These are phyloP conservation scores for Suricata suricatta DNA, from an alignment of 2,113 vertebrate genomes.

Conservation along the genomic window DNA sequence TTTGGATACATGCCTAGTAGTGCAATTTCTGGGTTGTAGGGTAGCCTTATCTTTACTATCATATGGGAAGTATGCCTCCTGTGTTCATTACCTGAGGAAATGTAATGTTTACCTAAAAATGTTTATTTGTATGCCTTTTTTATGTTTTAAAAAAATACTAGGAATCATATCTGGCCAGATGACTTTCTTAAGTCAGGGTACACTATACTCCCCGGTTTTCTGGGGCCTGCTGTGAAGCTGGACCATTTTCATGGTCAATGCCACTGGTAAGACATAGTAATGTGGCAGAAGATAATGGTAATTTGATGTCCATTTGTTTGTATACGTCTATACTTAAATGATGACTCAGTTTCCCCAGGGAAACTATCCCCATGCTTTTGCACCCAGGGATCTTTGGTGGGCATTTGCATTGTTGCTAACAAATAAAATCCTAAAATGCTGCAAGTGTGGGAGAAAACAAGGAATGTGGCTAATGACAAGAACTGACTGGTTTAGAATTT, in stretches of 20 bases:
- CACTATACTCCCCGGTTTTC: background rate
- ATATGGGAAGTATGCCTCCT: background rate
- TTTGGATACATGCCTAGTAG: too few species aligned
- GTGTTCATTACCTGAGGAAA: background rate
- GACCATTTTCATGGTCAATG: background rate
- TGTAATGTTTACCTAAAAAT: background rate
- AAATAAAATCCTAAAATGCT: background rate
- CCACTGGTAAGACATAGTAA: background rate
- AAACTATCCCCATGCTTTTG: background rate
- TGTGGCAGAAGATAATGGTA: background rate
- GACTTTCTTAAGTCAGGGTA: background rate
- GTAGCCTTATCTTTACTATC: background rate
- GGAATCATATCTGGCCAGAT: background rate
- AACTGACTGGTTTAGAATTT: background rate
- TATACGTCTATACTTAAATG: background rate
- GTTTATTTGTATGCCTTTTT: background rate
- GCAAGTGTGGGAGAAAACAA: background rate
- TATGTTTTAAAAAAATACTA: background rate
- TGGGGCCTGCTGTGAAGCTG: background rate
- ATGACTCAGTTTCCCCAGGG: background rate
- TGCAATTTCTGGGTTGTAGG: too few species aligned
- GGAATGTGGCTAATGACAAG: background rate
- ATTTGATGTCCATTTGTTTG: background rate
- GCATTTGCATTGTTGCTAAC: conserved; percentile 26
- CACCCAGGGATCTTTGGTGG: background rate